These are phyloP conservation scores for Uloborus diversus DNA, from an alignment of 1,140 invertebrate genomes.

Conservation along the genomic window DNA sequence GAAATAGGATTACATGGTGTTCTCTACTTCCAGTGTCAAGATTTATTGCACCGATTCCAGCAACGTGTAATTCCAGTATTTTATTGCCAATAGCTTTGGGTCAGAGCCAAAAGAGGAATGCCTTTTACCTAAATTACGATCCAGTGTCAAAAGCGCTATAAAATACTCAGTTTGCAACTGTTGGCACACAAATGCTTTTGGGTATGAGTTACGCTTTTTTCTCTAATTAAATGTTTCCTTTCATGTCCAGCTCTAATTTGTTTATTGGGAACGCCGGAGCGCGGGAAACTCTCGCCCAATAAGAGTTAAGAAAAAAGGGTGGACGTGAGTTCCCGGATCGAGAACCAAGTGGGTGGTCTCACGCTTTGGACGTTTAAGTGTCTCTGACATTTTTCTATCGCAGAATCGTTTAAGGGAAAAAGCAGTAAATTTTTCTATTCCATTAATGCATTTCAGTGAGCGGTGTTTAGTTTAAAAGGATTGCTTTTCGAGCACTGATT, in stretches of 20 bases:
- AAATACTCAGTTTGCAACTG: conserved; percentile 20
- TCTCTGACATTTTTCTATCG: too few species aligned
- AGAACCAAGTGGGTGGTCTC: background rate
- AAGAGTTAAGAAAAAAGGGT: background rate
- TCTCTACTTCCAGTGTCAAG: conserved; percentile 10
- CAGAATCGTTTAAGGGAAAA: too few species aligned
- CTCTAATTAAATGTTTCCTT: conserved; percentile 43
- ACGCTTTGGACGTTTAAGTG: too few species aligned
- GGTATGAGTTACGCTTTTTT: conserved; percentile 45
- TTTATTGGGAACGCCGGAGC: background rate
- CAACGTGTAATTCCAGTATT: conserved; percentile 49
- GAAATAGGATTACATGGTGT: background rate
- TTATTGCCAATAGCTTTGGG: conserved; percentile 47
- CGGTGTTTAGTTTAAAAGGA: too few species aligned
- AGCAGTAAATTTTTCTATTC: too few species aligned
- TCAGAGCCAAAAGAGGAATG: conserved; percentile 38
- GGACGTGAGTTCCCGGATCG: background rate
- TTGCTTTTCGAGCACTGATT: too few species aligned
- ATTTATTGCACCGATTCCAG: conserved; percentile 45
- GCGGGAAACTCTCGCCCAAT: conserved; percentile 7
- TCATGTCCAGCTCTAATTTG: conserved; percentile 29
- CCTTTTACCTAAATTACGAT: conserved; percentile 54
- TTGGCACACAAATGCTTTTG: background rate
- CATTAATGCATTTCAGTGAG: too few species aligned
- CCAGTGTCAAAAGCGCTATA: conserved; percentile 47